Percentiles rank a stretch among this genome's conserved stretches.
phyloP scores from a whole-genome alignment of 2,888 invertebrate genomes.

The Dicranocentrus wangi region DNA sequence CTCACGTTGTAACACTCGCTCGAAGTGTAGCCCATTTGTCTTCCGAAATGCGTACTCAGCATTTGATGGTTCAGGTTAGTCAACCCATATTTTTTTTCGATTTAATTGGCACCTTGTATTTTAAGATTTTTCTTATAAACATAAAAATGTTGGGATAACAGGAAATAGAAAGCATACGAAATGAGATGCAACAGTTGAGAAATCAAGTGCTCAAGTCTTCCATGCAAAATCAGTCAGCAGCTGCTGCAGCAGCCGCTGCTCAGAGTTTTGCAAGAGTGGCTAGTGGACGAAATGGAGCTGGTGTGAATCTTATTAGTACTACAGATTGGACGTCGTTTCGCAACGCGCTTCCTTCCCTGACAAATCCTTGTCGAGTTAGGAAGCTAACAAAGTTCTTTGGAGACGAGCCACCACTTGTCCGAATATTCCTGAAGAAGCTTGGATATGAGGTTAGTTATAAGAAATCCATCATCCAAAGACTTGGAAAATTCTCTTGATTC shows the following conservation, averaged over 20 bases:
- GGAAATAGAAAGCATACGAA: constrained; percentile 90
- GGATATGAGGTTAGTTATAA: constrained; percentile 85
- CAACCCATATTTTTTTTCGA: no score
- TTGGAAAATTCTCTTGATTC: no score
- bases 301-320: constrained; percentile 58
- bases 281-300: constrained; percentile 69
- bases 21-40: constrained; percentile 92
- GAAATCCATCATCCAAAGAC: no score
- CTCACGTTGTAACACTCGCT: constrained; percentile 92
- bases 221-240: constrained; percentile 75
- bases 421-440: constrained; percentile 90
- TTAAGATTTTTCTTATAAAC: background rate
- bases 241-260: constrained; percentile 71
- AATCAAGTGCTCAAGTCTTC: constrained; percentile 75
- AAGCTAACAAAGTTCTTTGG: constrained; percentile 95
- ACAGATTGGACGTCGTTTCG: constrained; percentile 72
- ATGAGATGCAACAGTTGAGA: constrained; percentile 85
- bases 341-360: constrained; percentile 79
- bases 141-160: constrained; percentile 74
- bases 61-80: constrained; percentile 84
- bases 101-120: no score
- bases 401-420: constrained; percentile 91
- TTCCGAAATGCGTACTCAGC: constrained; percentile 92
- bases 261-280: constrained; percentile 63
- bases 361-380: constrained; percentile 86